phyloP scores from a whole-genome alignment of 1,140 invertebrate species.

The Nomia melanderi region DNA sequence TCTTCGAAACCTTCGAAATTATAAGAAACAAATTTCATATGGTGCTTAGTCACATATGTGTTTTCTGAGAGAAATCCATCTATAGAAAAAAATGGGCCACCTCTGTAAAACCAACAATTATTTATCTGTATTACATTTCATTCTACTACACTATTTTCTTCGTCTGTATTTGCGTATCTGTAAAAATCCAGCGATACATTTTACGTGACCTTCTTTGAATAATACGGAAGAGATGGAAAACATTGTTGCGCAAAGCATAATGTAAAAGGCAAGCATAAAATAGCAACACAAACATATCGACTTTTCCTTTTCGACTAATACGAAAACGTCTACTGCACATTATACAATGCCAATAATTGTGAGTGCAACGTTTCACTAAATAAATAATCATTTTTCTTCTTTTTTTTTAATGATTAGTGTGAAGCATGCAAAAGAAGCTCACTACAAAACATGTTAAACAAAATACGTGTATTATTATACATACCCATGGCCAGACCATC shows the following conservation, averaged over 20 bases:
- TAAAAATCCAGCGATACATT: neutral
- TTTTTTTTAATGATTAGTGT: slow-evolving; percentile 34
- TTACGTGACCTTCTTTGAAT: neutral
- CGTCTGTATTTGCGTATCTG: neutral
- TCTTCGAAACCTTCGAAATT: no score
- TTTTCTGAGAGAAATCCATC: neutral
- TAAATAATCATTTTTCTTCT: neutral
- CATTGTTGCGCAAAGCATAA: neutral
- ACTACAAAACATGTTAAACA: slow-evolving; percentile 58
- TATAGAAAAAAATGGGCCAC: neutral
- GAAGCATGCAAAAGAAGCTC: slow-evolving; percentile 51
- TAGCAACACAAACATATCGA: slow-evolving; percentile 1
- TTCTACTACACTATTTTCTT: neutral
- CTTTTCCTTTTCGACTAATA: neutral
- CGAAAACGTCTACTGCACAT: neutral
- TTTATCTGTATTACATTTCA: neutral
- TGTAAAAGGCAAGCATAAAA: neutral
- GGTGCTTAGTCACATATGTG: no score
- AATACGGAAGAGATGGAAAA: neutral
- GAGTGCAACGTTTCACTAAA: neutral
- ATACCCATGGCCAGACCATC: slow-evolving; percentile 81
- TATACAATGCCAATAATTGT: neutral
- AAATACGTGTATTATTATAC: slow-evolving; percentile 66
- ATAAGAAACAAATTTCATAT: no score
- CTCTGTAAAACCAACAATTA: neutral